Conservation (phyloP, 2,888 invertebrate genomes). For the Nephrotoma flavescens region DNA sequence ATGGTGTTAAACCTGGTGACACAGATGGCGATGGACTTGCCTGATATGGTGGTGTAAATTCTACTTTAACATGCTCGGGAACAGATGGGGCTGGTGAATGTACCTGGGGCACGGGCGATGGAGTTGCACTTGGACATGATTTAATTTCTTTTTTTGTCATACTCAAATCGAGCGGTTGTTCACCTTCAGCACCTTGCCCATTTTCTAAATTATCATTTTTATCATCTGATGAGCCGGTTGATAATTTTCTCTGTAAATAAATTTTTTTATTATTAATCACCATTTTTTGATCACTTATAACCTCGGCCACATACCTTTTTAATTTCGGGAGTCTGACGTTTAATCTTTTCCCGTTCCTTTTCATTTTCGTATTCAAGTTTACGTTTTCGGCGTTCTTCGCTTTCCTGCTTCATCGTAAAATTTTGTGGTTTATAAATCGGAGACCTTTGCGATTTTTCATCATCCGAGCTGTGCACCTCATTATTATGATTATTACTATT, state of each 20-base stretch:
- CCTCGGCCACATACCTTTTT: not conserved
- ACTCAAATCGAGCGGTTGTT: conserved; percentile 63
- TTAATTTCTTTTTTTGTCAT: conserved; percentile 40
- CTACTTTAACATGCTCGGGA: conserved; percentile 12
- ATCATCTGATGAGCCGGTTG: conserved; percentile 7
- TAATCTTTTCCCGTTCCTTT: not conserved
- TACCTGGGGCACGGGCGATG: conserved; percentile 12
- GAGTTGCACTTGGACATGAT: conserved; percentile 14
- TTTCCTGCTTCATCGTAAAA: not conserved
- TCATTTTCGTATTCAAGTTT: not conserved
- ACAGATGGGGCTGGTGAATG: conserved; percentile 37
- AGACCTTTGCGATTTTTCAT: conserved; percentile 16
- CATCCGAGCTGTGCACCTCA: conserved; percentile 9
- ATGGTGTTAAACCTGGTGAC: conserved; percentile 29
- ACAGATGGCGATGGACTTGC: conserved; percentile 26
- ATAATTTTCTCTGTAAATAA: not conserved
- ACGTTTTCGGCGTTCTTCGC: not conserved
- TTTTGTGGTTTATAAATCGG: conserved; percentile 10
- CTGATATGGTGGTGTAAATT: conserved; percentile 19
- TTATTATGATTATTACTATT: not conserved
- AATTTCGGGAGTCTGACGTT: not conserved
- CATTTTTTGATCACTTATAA: not conserved
- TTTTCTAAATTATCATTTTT: conserved; percentile 22
- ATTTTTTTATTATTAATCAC: not conserved
- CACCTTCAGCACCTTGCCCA: conserved; percentile 31